A percentile compares a stretch with the other conserved stretches of the same genome.
phyloP scores from a whole-genome alignment of 2,888 invertebrate genomes.

The Malachius bipustulatus region DNA sequence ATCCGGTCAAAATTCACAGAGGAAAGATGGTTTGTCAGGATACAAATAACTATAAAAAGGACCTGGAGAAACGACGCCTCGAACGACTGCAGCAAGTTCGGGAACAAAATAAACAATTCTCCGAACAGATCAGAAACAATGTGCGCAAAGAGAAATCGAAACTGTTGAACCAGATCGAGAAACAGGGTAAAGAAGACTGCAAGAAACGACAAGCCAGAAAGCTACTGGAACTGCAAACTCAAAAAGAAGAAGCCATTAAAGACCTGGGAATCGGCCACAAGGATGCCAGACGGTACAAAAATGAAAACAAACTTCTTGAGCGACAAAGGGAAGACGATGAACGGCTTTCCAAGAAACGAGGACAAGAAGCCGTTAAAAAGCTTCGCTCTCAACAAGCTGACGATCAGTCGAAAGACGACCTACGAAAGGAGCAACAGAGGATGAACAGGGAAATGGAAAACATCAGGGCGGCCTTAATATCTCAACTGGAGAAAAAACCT shows the following conservation, averaged over 20 bases:
- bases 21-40: constrained; percentile 42
- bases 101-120: constrained; percentile 49
- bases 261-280: constrained; percentile 42
- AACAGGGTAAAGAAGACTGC: constrained; percentile 40
- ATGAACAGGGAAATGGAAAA: constrained; percentile 38
- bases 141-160: constrained; percentile 41
- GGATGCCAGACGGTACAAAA: constrained; percentile 34
- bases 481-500: background rate
- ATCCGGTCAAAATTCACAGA: constrained; percentile 39
- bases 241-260: constrained; percentile 40
- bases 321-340: constrained; percentile 25
- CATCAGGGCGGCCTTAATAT: constrained; percentile 32
- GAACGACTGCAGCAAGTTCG: constrained; percentile 53
- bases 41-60: constrained; percentile 41
- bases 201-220: constrained; percentile 41
- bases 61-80: constrained; percentile 44
- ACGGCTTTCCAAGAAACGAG: constrained; percentile 33
- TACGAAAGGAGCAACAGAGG: constrained; percentile 26
- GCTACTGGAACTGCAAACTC: constrained; percentile 39
- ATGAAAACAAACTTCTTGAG: constrained; percentile 26
- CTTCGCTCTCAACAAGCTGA: constrained; percentile 29
- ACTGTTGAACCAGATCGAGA: constrained; percentile 40
- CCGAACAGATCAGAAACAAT: constrained; percentile 42
- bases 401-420: constrained; percentile 21
- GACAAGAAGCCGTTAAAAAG: constrained; percentile 32